These are phyloP conservation scores for Papilio machaon DNA, from an alignment of 1,140 invertebrate genomes.

Conservation along the genomic window DNA sequence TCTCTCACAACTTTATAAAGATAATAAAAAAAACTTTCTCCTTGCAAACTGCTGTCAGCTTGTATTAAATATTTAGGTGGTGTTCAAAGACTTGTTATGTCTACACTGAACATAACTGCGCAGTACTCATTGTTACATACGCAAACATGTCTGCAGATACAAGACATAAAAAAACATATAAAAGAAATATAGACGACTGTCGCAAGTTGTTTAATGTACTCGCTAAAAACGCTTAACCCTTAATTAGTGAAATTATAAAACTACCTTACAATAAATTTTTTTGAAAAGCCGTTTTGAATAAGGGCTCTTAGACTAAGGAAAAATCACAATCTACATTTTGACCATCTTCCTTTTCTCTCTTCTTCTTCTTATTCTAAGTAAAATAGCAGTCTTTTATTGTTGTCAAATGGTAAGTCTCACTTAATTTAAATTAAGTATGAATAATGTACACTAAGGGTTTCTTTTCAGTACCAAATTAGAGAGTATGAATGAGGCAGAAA, in stretches of 20 bases:
- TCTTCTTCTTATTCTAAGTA: not conserved
- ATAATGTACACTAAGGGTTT: too few species aligned
- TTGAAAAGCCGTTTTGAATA: too few species aligned
- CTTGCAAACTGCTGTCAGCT: not conserved
- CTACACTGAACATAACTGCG: not conserved
- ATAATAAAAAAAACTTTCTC: not conserved
- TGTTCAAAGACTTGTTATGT: constrained; percentile 6
- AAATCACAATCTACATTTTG: not conserved
- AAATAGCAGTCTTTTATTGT: not conserved
- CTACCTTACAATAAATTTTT: too few species aligned
- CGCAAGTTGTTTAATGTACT: not conserved
- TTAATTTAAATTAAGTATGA: not conserved
- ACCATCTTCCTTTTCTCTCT: not conserved
- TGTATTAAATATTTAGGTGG: not conserved
- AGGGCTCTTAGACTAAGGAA: too few species aligned
- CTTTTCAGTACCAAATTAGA: not conserved
- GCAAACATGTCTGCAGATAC: not conserved
- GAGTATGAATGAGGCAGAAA: too few species aligned
- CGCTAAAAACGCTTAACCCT: not conserved
- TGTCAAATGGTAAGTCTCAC: not conserved
- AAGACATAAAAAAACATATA: not conserved
- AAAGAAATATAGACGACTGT: not conserved
- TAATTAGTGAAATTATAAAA: not conserved
- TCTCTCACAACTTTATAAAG: not conserved
- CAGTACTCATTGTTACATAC: not conserved